Evolutionary conservation across 2,888 invertebrate species (phyloP).

Genomic region (Priocnemis perturbator): DNA sequence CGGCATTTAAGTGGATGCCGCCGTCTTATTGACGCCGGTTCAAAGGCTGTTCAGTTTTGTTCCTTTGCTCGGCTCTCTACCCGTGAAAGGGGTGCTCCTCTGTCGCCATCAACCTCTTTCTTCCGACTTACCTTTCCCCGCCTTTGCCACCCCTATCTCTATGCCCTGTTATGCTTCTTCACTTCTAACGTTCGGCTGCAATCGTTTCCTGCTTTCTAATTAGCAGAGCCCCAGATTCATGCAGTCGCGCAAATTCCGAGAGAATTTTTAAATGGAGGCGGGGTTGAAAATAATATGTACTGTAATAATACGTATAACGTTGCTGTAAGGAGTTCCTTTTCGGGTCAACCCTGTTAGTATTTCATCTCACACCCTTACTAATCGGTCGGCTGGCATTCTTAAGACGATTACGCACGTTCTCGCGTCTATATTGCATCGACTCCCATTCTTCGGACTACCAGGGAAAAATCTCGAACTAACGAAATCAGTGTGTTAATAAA

Average conservation of each 20-base stretch:
- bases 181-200: constrained; percentile 23
- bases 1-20: constrained; percentile 61
- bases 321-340: constrained; percentile 20
- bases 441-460: not conserved
- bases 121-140: constrained; percentile 10
- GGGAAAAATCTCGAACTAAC: constrained; percentile 30
- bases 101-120: constrained; percentile 23
- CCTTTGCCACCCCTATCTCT: constrained; percentile 10
- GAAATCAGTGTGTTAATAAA: constrained; percentile 42
- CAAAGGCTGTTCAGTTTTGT: constrained; percentile 62
- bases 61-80: constrained; percentile 49
- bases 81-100: constrained; percentile 34
- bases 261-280: constrained; percentile 34
- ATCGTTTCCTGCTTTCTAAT: constrained; percentile 46
- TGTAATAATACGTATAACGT: constrained; percentile 25
- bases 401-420: constrained; percentile 4
- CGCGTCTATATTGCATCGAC: constrained; percentile 9
- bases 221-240: constrained; percentile 45
- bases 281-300: not conserved
- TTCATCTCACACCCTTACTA: constrained; percentile 33
- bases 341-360: constrained; percentile 32
- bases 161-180: constrained; percentile 16
- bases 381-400: not conserved
- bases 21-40: constrained; percentile 53
- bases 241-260: constrained; percentile 40